Evolutionary conservation across 2,888 invertebrate genomes (phyloP).

Genomic region (Steinernema carpocapsae): DNA sequence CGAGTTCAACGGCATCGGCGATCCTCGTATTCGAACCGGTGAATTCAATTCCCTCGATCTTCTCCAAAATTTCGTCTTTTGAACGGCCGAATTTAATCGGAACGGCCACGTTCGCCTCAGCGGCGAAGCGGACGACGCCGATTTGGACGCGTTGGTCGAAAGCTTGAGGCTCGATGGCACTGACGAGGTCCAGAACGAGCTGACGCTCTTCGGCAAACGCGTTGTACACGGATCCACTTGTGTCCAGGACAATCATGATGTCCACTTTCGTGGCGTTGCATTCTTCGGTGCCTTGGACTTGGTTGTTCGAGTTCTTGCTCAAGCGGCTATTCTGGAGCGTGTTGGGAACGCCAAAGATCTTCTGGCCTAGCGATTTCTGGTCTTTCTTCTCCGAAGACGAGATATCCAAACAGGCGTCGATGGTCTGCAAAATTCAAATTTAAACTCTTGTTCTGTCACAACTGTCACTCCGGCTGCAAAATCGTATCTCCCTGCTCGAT

Average conservation of each 20-base stretch:
- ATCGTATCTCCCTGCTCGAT: no score
- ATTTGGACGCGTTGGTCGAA: conserved; percentile 39
- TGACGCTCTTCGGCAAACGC: conserved; percentile 52
- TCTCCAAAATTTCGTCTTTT: conserved; percentile 47
- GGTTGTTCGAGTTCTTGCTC: neutral
- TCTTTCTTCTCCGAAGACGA: conserved; percentile 13
- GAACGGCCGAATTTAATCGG: conserved; percentile 39
- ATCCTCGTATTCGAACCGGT: conserved; percentile 58
- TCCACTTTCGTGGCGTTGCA: conserved; percentile 47
- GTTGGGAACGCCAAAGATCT: conserved; percentile 1
- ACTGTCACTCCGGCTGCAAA: no score
- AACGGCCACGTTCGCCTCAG: conserved; percentile 47
- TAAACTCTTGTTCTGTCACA: neutral
- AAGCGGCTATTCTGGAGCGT: neutral
- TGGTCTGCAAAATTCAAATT: neutral
- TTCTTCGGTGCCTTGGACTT: neutral
- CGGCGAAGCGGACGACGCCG: conserved; percentile 53
- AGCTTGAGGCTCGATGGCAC: conserved; percentile 40
- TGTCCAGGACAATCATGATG: conserved; percentile 57
- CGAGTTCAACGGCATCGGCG: conserved; percentile 49
- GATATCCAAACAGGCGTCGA: conserved; percentile 8
- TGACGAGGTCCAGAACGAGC: conserved; percentile 49
- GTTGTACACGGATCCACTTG: conserved; percentile 53
- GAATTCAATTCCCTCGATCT: conserved; percentile 47
- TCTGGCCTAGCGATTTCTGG: neutral